Percentiles rank a stretch among this genome's conserved stretches.
Evolutionary conservation across 2,113 vertebrate genomes (phyloP).

Genomic region (Brachypteracias leptosomus): DNA sequence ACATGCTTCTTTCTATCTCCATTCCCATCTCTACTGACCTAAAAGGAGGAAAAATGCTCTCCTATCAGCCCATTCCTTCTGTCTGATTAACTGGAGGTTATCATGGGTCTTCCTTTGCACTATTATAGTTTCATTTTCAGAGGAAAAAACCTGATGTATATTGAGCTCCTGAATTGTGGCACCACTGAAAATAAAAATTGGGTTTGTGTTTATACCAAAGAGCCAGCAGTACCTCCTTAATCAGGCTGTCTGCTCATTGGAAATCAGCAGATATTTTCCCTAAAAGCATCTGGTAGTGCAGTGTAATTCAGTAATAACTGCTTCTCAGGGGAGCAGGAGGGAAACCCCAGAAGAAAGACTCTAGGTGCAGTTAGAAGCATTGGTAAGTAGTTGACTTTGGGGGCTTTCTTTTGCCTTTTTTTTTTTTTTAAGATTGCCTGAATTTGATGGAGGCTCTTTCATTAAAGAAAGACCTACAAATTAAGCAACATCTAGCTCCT

Average conservation of each 20-base stretch:
- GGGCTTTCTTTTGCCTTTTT: not conserved
- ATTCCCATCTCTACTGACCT: not conserved
- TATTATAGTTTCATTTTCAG: conserved; percentile 4
- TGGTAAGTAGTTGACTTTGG: not conserved
- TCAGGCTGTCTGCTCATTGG: not conserved
- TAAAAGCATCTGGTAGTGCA: not conserved
- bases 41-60: not conserved
- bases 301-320: not conserved
- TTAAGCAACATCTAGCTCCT: conserved; percentile 50
- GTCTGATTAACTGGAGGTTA: not conserved
- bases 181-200: not conserved
- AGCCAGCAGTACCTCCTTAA: not conserved
- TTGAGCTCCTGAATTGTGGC: not conserved
- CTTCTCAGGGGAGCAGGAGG: not conserved
- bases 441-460: not conserved
- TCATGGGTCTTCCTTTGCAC: not conserved
- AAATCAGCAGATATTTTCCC: not conserved
- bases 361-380: not conserved
- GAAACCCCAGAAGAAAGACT: not conserved
- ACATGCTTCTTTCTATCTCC: not conserved
- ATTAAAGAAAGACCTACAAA: conserved; percentile 31
- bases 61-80: not conserved
- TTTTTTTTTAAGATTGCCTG: not conserved
- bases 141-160: not conserved
- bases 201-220: not conserved